Evolutionary conservation across 2,888 invertebrate genomes (phyloP).

Genomic region (Caenorhabditis plicata): DNA sequence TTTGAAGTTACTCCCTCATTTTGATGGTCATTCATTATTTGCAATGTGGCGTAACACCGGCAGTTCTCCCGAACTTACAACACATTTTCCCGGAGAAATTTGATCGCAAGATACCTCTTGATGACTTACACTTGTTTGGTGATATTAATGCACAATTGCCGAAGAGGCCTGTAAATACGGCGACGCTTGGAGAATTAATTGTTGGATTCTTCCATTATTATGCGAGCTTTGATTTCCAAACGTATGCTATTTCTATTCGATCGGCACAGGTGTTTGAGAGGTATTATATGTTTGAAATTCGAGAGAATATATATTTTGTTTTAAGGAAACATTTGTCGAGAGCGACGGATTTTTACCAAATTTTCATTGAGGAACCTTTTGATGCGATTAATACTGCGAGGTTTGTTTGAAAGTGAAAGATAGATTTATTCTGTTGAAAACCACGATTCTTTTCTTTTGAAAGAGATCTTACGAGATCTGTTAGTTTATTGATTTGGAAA

Average conservation of each 20-base stretch:
- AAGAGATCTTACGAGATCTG: too few species aligned
- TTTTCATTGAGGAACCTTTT: slow-evolving; percentile 63
- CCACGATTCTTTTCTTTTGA: background rate
- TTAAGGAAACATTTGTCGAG: slow-evolving; percentile 20
- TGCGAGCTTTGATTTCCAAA: slow-evolving; percentile 51
- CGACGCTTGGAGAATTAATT: slow-evolving; percentile 53
- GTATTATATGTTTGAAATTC: background rate
- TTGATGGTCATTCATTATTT: slow-evolving; percentile 63
- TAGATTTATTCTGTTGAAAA: background rate
- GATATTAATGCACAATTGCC: slow-evolving; percentile 28
- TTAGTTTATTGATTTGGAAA: too few species aligned
- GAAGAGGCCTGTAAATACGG: slow-evolving; percentile 37
- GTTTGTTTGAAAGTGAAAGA: slow-evolving; percentile 3
- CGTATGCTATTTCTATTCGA: slow-evolving; percentile 50
- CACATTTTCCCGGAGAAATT: slow-evolving; percentile 49
- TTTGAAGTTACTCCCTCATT: slow-evolving; percentile 59
- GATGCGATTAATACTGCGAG: slow-evolving; percentile 59
- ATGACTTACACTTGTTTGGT: slow-evolving; percentile 33
- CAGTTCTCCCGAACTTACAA: slow-evolving; percentile 63
- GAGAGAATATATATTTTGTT: background rate
- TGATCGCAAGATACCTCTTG: slow-evolving; percentile 16
- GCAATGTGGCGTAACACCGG: slow-evolving; percentile 55
- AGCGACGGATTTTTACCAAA: slow-evolving; percentile 23
- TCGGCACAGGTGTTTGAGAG: slow-evolving; percentile 14
- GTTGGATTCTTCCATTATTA: slow-evolving; percentile 63